Conservation (phyloP, 2,888 invertebrate genomes). For the Acanthosepion esculentum region DNA sequence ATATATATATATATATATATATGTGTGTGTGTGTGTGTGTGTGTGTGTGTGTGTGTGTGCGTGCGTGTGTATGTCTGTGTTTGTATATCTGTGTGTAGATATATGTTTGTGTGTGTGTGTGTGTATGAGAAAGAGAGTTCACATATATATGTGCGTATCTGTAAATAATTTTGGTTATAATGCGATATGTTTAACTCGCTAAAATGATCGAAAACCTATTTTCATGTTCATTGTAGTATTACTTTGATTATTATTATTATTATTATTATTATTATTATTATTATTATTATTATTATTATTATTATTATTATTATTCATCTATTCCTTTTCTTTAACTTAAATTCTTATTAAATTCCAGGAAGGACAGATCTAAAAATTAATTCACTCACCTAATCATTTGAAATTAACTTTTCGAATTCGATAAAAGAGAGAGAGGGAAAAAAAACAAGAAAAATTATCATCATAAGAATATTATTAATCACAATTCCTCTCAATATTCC, state of each 20-base stretch:
- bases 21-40: no score
- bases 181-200: not conserved
- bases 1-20: no score
- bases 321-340: not conserved
- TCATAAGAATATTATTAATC: not conserved
- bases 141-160: not conserved
- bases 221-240: no score
- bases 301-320: not conserved
- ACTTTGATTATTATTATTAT: no score
- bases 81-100: not conserved
- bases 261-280: no score
- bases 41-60: not conserved
- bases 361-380: not conserved
- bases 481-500: not conserved
- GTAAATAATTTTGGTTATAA: not conserved
- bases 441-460: not conserved
- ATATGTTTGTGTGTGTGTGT: not conserved
- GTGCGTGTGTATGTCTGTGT: not conserved
- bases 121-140: no score
- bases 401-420: not conserved
- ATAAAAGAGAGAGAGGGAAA: not conserved
- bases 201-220: not conserved
- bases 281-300: no score
- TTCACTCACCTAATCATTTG: not conserved
- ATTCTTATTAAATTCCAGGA: constrained; percentile 8